Base-by-base conservation (phyloP, 2,888 invertebrate genomes). In the Plagodis dolabraria region DNA sequence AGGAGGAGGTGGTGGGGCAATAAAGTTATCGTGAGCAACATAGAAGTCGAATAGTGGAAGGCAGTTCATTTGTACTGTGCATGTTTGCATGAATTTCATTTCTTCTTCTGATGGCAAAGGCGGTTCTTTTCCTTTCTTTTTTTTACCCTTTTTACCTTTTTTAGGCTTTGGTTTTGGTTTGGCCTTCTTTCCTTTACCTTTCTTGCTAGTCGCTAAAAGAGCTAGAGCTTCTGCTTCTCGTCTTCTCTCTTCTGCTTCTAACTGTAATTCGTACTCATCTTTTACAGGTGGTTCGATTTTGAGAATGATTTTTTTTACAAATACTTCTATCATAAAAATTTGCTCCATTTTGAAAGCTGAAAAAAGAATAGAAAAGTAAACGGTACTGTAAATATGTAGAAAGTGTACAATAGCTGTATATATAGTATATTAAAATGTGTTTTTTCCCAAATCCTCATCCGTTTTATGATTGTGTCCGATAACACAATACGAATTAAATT, bases 311-410 rank as follows among this genome's bases (percentile, higher is more conserved):
- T 81, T 89, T 69, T 90, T 90, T 6, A 92, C 90, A 57, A 85
- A 90, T 1, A 89, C 83, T 74, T 92, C 92, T 34, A 92, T 86
- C 91, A 92, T 90, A 56, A 92, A 92, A 56, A 92, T 90, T 79
- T 92, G 92, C 58, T 92, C 92, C 92, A 92, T 92, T 60, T 58
- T 63, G 45, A 47, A 33, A 22, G 5, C 64, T 64, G 43, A 42
- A 61, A 66, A 10, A 34, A 35, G n/a, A 33, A 22, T n/a, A 22
- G 4, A 22, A 22, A 22, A 2, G 22, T 22, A 22, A 22, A 22
- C 1, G 22, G 4, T 2, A 22, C 22, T 22, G 22, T 22, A 22
- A 22, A 22, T 22, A 2, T 22, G 22, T 22, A 22, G 4, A 22
- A n/a, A n/a, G n/a, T n/a, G n/a, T n/a, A n/a, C n/a, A n/a, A n/a